A percentile compares a stretch with the other conserved stretches of the same genome.
phyloP scores from a whole-genome alignment of 1,140 invertebrate genomes.

The Phymorhynchus buccinoides region DNA sequence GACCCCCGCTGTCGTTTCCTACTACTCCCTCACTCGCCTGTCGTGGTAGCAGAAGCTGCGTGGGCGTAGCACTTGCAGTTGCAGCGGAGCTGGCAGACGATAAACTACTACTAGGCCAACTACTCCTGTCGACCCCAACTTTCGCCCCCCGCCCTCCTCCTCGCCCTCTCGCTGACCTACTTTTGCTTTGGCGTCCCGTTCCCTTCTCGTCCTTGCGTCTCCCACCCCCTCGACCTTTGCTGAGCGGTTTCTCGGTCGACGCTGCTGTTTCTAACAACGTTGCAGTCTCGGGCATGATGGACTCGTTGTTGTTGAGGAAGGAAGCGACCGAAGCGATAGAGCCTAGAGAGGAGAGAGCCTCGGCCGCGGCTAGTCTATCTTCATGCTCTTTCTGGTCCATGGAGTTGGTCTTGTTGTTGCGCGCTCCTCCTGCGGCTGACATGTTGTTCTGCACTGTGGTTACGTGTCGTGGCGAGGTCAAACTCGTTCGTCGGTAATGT shows the following conservation, averaged over 20 bases:
- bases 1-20: no score
- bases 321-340: conserved; percentile 32
- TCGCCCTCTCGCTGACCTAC: conserved; percentile 37
- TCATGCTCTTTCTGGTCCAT: conserved; percentile 51
- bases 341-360: conserved; percentile 42
- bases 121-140: neutral
- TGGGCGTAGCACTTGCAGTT: neutral
- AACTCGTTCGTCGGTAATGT: conserved; percentile 27
- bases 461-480: conserved; percentile 27
- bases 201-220: conserved; percentile 12
- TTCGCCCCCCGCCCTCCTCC: conserved; percentile 19
- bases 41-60: neutral
- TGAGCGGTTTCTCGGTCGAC: conserved; percentile 7
- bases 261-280: neutral
- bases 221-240: neutral
- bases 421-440: neutral
- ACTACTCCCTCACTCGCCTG: no score
- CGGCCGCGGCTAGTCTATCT: conserved; percentile 46
- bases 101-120: no score
- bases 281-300: neutral
- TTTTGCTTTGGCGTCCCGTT: conserved; percentile 39
- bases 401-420: conserved; percentile 16
- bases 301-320: conserved; percentile 3
- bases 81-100: no score
- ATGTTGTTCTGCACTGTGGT: conserved; percentile 17